phyloP scores from a whole-genome alignment of 2,888 invertebrate species.

The Trypoxylon attenuatum region DNA sequence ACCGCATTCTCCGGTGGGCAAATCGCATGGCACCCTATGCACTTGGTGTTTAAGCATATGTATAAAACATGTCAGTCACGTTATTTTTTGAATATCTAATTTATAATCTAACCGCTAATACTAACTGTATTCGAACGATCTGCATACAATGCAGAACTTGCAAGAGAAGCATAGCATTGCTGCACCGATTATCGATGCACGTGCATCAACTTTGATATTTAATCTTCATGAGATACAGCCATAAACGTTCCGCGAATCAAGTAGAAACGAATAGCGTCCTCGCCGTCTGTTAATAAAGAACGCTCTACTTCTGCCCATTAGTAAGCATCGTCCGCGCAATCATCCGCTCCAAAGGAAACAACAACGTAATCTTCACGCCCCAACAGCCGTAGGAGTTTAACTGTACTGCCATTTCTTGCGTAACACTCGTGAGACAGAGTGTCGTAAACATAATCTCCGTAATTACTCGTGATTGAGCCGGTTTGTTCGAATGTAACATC shows the following conservation, averaged over 20 bases:
- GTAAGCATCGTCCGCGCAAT: background rate
- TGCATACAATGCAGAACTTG: slow-evolving; percentile 39
- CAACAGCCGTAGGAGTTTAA: too few species aligned
- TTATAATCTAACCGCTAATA: slow-evolving; percentile 28
- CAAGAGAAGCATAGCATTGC: slow-evolving; percentile 29
- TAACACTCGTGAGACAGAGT: background rate
- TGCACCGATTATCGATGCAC: slow-evolving; percentile 34
- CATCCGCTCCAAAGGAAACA: background rate
- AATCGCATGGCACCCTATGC: too few species aligned
- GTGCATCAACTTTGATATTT: slow-evolving; percentile 25
- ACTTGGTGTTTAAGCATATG: too few species aligned
- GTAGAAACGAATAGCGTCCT: background rate
- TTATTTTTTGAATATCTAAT: slow-evolving; percentile 40
- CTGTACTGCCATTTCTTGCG: too few species aligned
- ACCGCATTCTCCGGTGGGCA: too few species aligned
- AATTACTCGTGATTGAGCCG: slow-evolving; percentile 6
- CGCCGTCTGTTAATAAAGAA: background rate
- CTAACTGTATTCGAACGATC: slow-evolving; percentile 35
- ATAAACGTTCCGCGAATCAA: background rate
- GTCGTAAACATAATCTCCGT: background rate
- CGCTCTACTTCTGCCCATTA: background rate
- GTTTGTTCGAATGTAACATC: slow-evolving; percentile 1
- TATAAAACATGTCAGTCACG: slow-evolving; percentile 29
- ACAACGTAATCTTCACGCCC: background rate
- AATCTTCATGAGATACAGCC: background rate